phyloP scores from a whole-genome alignment of 2,888 invertebrate species.

The Amblyteles armatorius region DNA sequence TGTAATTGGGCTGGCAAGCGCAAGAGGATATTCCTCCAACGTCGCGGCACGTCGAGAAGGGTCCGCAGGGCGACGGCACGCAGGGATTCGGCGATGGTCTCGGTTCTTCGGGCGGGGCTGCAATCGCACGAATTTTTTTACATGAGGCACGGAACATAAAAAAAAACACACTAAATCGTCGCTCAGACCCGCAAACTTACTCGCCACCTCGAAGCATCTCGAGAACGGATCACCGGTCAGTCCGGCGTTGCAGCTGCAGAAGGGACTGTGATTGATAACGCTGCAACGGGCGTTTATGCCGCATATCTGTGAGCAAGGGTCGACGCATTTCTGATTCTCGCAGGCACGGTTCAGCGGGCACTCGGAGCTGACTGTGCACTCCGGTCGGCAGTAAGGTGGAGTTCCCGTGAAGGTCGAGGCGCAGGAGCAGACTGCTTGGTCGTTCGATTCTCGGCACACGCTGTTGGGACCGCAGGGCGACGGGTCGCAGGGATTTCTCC shows the following conservation, averaged over 20 bases:
- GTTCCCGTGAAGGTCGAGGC: conserved; percentile 89
- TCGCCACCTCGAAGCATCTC: conserved; percentile 88
- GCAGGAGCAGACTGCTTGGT: conserved; percentile 93
- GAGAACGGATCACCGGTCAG: conserved; percentile 92
- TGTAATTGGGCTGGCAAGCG: conserved; percentile 84
- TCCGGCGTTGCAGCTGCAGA: conserved; percentile 84
- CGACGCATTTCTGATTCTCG: conserved; percentile 83
- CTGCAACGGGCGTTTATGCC: conserved; percentile 84
- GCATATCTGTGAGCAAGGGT: conserved; percentile 84
- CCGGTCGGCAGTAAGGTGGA: conserved; percentile 87
- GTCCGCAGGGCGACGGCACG: conserved; percentile 87
- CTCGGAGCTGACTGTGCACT: conserved; percentile 84
- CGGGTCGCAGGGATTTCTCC: conserved; percentile 79
- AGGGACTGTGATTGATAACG: conserved; percentile 85
- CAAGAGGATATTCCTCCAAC: conserved; percentile 86
- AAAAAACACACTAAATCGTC: neutral
- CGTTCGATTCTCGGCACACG: conserved; percentile 85
- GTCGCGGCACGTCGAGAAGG: conserved; percentile 86
- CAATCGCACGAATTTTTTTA: conserved; percentile 74
- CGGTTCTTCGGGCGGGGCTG: conserved; percentile 79
- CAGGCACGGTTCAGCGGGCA: conserved; percentile 87
- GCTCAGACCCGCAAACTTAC: conserved; percentile 64
- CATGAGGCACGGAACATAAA: conserved; percentile 51
- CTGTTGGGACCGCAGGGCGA: conserved; percentile 85
- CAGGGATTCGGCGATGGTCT: conserved; percentile 84